Conservation (phyloP, 1,140 invertebrate species). For the Heliothis subflexa region DNA sequence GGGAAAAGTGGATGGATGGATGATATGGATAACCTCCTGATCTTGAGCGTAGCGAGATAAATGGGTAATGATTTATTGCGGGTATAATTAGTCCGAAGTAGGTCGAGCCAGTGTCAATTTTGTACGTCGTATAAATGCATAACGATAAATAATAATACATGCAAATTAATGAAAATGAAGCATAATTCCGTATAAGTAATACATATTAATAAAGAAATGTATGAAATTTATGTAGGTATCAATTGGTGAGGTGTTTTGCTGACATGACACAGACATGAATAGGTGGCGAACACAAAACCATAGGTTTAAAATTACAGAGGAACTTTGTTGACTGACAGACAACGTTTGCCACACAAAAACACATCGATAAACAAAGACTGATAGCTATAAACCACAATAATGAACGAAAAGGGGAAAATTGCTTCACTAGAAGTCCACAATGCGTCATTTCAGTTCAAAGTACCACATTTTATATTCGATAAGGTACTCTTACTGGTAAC, state of each 20-base stretch:
- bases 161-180: not conserved
- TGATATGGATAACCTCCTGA: constrained; percentile 30
- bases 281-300: no score
- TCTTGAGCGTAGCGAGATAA: constrained; percentile 35
- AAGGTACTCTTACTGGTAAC: constrained; percentile 23
- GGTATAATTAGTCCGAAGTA: constrained; percentile 38
- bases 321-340: no score
- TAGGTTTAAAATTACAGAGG: no score
- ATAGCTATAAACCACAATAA: not conserved
- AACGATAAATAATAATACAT: constrained; percentile 7
- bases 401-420: not conserved
- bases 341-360: no score
- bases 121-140: constrained; percentile 11
- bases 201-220: not conserved
- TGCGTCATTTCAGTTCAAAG: constrained; percentile 19
- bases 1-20: constrained; percentile 30
- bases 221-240: not conserved
- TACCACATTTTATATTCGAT: constrained; percentile 26
- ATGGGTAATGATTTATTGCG: constrained; percentile 26
- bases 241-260: no score
- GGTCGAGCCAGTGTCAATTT: constrained; percentile 26
- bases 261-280: no score
- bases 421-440: not conserved
- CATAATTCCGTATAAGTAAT: no score
- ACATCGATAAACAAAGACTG: no score